These are phyloP conservation scores for Sycophila sp. DNA, from an alignment of 1,140 invertebrate species.

Conservation along the genomic window DNA sequence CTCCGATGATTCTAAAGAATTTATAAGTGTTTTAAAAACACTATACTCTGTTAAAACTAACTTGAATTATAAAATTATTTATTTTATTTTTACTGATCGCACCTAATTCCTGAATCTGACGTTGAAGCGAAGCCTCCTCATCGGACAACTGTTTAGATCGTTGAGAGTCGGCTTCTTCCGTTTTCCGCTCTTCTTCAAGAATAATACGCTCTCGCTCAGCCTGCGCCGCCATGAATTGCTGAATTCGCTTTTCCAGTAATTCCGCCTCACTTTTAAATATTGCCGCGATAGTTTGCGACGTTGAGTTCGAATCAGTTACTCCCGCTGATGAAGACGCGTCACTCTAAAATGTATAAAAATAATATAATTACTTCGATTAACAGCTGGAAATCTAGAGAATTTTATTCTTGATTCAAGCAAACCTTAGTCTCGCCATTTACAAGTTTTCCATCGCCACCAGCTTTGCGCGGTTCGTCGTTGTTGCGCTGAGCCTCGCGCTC, in stretches of 20 bases:
- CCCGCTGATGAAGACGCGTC: not conserved
- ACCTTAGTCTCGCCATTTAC: conserved; percentile 1
- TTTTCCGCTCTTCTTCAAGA: conserved; percentile 65
- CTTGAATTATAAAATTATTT: too few relatives aligned
- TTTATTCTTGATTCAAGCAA: not conserved
- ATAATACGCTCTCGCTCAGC: conserved; percentile 63
- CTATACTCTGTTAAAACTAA: too few relatives aligned
- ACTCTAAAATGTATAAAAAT: too few relatives aligned
- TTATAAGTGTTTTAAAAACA: too few relatives aligned
- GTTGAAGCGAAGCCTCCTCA: conserved; percentile 82
- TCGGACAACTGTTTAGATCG: conserved; percentile 74
- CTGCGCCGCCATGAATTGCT: conserved; percentile 64
- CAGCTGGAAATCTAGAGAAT: too few relatives aligned
- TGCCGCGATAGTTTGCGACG: conserved; percentile 60
- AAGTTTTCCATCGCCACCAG: not conserved
- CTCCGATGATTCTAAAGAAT: conserved; percentile 77
- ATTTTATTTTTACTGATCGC: too few relatives aligned
- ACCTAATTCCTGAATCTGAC: conserved; percentile 78
- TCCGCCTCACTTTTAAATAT: conserved; percentile 67
- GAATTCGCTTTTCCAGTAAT: conserved; percentile 65
- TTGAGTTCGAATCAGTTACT: conserved; percentile 57
- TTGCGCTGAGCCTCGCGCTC: too few relatives aligned
- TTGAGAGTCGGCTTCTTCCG: conserved; percentile 66
- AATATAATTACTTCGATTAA: too few relatives aligned
- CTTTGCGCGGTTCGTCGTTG: not conserved